Evolutionary conservation across 2,888 invertebrate genomes (phyloP).

Genomic region (Alcis repandata): DNA sequence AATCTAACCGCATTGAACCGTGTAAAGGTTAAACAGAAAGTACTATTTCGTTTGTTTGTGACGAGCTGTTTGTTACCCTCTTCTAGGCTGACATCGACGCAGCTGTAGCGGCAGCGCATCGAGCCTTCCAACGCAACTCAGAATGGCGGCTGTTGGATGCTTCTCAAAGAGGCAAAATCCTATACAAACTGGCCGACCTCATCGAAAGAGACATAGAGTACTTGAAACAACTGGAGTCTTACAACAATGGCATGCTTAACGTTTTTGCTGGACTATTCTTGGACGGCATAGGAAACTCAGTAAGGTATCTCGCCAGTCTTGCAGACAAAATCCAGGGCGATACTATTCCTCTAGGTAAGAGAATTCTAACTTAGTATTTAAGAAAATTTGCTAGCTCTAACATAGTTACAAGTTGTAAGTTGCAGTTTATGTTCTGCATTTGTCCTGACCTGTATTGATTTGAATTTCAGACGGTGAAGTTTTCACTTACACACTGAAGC

Average conservation of each 20-base stretch:
- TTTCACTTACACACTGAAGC: slow-evolving; percentile 89
- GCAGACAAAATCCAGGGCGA: slow-evolving; percentile 94
- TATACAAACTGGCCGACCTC: slow-evolving; percentile 91
- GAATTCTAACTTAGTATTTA: not conserved
- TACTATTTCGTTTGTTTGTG: too few relatives aligned
- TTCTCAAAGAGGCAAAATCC: slow-evolving; percentile 89
- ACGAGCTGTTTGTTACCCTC: not conserved
- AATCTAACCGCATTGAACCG: too few relatives aligned
- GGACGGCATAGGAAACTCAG: slow-evolving; percentile 74
- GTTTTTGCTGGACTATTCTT: slow-evolving; percentile 85
- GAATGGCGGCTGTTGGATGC: slow-evolving; percentile 94
- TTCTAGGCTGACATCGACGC: slow-evolving; percentile 90
- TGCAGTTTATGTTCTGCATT: not conserved
- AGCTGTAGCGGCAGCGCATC: slow-evolving; percentile 91
- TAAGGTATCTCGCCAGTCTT: slow-evolving; percentile 94
- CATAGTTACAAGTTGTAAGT: not conserved
- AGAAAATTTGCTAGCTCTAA: not conserved
- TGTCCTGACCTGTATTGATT: not conserved
- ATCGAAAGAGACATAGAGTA: slow-evolving; percentile 91
- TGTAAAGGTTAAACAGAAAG: too few relatives aligned
- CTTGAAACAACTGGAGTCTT: slow-evolving; percentile 93
- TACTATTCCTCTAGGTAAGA: slow-evolving; percentile 60
- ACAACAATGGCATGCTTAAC: slow-evolving; percentile 96
- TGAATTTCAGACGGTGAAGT: slow-evolving; percentile 85
- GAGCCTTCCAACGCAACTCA: slow-evolving; percentile 89